A percentile compares a stretch with the other conserved stretches of the same genome.
phyloP scores from a whole-genome alignment of 2,888 invertebrate genomes.

The Temnothorax rugatulus region DNA sequence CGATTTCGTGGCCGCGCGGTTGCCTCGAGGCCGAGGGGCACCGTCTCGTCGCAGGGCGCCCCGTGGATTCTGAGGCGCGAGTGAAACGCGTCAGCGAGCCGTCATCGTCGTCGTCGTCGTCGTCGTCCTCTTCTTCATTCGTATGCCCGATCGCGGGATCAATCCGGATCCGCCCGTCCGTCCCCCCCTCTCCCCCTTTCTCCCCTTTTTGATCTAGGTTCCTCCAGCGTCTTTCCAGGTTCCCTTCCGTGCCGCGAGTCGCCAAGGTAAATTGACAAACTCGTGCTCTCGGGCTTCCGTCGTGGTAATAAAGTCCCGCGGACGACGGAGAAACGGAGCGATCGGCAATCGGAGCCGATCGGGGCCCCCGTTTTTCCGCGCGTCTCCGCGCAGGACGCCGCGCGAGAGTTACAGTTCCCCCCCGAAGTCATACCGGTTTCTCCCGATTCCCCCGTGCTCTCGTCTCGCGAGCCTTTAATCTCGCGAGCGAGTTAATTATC shows the following conservation, averaged over 20 bases:
- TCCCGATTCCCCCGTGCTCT: not conserved
- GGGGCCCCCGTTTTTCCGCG: not conserved
- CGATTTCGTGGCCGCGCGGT: slow-evolving; percentile 14
- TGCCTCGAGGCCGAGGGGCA: slow-evolving; percentile 13
- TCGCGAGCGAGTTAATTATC: not conserved
- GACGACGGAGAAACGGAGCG: too few species aligned
- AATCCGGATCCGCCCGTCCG: slow-evolving; percentile 15
- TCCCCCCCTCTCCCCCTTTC: slow-evolving; percentile 33
- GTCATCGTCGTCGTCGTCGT: not conserved
- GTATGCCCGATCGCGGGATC: slow-evolving; percentile 28
- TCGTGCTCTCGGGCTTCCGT: not conserved
- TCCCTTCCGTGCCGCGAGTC: not conserved
- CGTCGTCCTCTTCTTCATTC: slow-evolving; percentile 15
- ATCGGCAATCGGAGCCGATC: not conserved
- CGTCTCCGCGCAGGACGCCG: not conserved
- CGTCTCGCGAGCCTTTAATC: too few species aligned
- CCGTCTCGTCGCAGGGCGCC: not conserved
- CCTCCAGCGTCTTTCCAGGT: slow-evolving; percentile 68
- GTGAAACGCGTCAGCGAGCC: slow-evolving; percentile 56
- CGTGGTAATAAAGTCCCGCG: not conserved
- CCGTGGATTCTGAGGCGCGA: not conserved
- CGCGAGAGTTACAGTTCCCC: not conserved
- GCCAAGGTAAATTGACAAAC: slow-evolving; percentile 30
- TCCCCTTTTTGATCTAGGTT: slow-evolving; percentile 43
- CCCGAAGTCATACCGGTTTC: not conserved